Evolutionary conservation across 1,140 invertebrate genomes (phyloP).

Genomic region (Aricia agestis): DNA sequence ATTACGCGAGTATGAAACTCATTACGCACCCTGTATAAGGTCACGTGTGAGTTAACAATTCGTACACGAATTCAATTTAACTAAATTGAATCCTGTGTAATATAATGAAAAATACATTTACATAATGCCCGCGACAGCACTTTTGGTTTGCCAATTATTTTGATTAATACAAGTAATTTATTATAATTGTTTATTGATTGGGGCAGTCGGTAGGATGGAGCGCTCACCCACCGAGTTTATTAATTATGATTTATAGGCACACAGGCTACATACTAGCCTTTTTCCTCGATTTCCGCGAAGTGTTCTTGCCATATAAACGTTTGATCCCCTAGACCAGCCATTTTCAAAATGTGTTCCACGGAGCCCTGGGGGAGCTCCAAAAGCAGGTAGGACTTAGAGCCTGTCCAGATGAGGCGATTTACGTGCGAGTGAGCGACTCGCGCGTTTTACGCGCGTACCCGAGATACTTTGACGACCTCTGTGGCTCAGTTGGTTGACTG

Average conservation of each 20-base stretch:
- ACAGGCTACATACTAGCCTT: no score
- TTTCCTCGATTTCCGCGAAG: no score
- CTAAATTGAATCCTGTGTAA: background rate
- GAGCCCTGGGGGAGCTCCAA: no score
- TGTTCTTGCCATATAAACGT: no score
- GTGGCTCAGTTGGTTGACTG: no score
- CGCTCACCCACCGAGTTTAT: background rate
- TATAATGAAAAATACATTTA: background rate
- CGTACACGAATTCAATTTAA: background rate
- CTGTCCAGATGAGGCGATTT: no score
- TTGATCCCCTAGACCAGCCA: no score
- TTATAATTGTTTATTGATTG: background rate
- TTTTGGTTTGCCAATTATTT: slow-evolving; percentile 1
- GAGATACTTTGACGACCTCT: no score
- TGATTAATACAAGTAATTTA: background rate
- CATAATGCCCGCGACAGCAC: background rate
- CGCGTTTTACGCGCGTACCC: no score
- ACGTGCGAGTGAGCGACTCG: no score
- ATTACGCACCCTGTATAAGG: background rate
- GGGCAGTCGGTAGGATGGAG: background rate
- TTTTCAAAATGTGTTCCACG: no score
- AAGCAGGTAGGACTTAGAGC: no score
- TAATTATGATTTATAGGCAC: background rate
- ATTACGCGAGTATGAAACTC: background rate
- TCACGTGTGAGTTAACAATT: background rate